A percentile compares a stretch with the other conserved stretches of the same genome.
phyloP scores from a whole-genome alignment of 2,888 invertebrate species.

The Gryllus longicercus region DNA sequence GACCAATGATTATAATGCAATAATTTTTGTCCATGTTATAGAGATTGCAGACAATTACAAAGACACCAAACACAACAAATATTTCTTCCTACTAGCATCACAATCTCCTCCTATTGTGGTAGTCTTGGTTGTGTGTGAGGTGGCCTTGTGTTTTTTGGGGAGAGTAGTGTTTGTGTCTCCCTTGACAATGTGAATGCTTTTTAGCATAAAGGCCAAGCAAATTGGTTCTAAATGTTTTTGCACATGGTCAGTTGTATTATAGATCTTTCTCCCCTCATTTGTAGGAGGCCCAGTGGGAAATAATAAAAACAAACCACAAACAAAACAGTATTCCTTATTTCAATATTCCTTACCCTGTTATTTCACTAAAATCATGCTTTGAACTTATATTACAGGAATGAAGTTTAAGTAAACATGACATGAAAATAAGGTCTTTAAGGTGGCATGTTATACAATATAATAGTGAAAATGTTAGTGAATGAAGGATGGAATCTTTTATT shows the following conservation, averaged over 20 bases:
- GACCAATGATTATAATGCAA: not conserved
- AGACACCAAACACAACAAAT: not conserved
- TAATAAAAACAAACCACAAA: constrained; percentile 30
- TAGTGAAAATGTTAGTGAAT: no score
- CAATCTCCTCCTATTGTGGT: constrained; percentile 30
- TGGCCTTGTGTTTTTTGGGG: constrained; percentile 27
- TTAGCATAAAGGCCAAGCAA: constrained; percentile 27
- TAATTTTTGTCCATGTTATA: not conserved
- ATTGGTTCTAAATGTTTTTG: constrained; percentile 30
- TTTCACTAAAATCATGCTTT: not conserved
- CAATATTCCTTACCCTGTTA: not conserved
- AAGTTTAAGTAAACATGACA: no score
- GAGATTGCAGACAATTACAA: not conserved
- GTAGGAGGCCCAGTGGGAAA: constrained; percentile 36
- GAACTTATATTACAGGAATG: not conserved
- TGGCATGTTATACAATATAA: no score
- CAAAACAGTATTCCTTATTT: constrained; percentile 20
- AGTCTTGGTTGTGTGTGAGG: constrained; percentile 32
- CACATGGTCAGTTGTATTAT: constrained; percentile 35
- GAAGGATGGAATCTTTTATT: no score
- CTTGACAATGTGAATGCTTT: constrained; percentile 17
- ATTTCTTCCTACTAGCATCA: constrained; percentile 21
- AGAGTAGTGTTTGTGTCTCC: constrained; percentile 18
- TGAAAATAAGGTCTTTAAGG: no score
- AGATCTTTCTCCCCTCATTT: constrained; percentile 33